Conservation (phyloP, 2,797 vertebrate genomes). For the Sarcophilus harrisii region DNA sequence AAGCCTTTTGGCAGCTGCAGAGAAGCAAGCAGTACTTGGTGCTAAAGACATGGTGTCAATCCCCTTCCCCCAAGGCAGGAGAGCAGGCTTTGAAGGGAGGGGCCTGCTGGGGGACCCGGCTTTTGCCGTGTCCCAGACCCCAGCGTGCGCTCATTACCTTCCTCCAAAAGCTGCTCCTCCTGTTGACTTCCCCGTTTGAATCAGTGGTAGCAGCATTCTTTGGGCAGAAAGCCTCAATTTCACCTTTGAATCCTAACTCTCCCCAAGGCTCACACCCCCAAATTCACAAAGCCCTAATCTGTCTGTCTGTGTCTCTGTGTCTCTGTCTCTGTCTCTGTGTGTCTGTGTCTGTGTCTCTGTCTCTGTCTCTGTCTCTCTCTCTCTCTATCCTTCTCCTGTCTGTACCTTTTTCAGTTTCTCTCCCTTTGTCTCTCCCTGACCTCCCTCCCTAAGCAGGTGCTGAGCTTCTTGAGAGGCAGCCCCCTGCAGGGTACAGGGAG, state of each 20-base stretch:
- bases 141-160: neutral
- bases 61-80: neutral
- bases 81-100: neutral
- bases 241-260: neutral
- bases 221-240: neutral
- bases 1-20: neutral
- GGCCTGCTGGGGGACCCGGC: neutral
- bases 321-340: neutral
- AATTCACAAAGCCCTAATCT: neutral
- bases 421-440: neutral
- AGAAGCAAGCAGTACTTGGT: neutral
- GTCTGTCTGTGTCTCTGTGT: neutral
- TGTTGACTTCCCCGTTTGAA: neutral
- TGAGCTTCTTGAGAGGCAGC: neutral
- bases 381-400: neutral
- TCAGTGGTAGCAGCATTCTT: neutral
- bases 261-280: neutral
- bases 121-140: neutral
- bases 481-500: neutral
- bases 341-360: too few species aligned
- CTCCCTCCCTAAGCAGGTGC: neutral
- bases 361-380: too few species aligned
- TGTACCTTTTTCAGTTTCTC: neutral
- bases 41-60: neutral
- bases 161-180: neutral